Percentiles rank a stretch among this genome's conserved stretches.
Evolutionary conservation across 2,888 invertebrate species (phyloP).

Genomic region (Cephus pygmeus): DNA sequence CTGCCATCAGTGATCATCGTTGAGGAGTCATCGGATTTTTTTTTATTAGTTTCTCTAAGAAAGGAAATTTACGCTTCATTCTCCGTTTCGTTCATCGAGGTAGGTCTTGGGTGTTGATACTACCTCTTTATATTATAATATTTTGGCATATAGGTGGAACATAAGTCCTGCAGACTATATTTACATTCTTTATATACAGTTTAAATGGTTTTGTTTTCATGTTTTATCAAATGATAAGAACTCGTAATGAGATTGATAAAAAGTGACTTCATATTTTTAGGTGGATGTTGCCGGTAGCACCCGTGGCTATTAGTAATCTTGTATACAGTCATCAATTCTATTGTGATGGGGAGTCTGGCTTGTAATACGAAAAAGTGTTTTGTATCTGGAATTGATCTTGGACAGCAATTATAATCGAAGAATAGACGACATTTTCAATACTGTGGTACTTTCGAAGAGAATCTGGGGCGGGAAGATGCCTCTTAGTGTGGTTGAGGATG

Average conservation of each 20-base stretch:
- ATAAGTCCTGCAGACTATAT: neutral
- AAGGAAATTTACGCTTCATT: neutral
- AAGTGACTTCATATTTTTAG: neutral
- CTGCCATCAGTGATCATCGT: slow-evolving; percentile 32
- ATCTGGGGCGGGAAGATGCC: slow-evolving; percentile 52
- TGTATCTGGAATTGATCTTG: neutral
- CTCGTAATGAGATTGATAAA: neutral
- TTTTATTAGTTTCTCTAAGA: neutral
- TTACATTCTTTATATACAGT: neutral
- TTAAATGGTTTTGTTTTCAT: neutral
- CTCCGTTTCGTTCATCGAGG: neutral
- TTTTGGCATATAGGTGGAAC: neutral
- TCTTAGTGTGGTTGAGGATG: slow-evolving; percentile 57
- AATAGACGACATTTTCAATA: neutral
- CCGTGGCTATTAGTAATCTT: neutral
- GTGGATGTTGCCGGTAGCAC: neutral
- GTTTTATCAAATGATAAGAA: neutral
- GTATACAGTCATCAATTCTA: neutral
- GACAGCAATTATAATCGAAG: neutral
- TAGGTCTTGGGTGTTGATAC: neutral
- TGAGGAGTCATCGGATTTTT: neutral
- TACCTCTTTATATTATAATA: neutral
- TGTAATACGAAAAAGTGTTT: neutral
- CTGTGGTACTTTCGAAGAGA: neutral
- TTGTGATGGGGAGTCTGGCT: neutral